phyloP scores from a whole-genome alignment of 1,140 invertebrate genomes.

The Varroa destructor region DNA sequence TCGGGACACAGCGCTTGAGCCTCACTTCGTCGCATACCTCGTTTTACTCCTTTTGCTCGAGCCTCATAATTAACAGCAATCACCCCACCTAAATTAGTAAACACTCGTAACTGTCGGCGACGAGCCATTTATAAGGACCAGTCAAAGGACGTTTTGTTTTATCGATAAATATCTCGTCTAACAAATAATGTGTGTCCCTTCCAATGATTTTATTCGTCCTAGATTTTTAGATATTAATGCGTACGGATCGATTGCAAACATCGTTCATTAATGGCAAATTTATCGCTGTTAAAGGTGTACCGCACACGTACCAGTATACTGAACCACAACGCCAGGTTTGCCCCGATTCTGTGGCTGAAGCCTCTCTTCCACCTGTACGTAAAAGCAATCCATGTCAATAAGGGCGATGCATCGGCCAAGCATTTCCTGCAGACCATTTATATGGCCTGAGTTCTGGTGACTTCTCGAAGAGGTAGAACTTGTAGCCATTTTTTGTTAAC shows the following conservation, averaged over 20 bases:
- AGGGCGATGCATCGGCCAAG: constrained; percentile 57
- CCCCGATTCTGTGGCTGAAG: constrained; percentile 61
- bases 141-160: background rate
- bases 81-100: constrained; percentile 50
- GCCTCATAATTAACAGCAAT: constrained; percentile 96
- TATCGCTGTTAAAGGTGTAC: background rate
- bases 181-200: background rate
- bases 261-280: constrained; percentile 2
- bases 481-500: no score
- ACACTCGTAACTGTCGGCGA: background rate
- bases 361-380: constrained; percentile 81
- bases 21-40: constrained; percentile 78
- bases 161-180: background rate
- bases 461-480: no score
- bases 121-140: background rate
- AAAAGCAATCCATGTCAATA: constrained; percentile 98
- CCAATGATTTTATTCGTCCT: constrained; percentile 3
- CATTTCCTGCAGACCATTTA: no score
- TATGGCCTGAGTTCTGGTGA: no score
- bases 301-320: constrained; percentile 57
- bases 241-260: no score
- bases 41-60: constrained; percentile 67
- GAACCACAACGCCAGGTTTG: constrained; percentile 82
- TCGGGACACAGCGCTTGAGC: constrained; percentile 75
- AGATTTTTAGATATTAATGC: constrained; percentile 27